These are phyloP conservation scores for Onthophagus sagittarius DNA, from an alignment of 2,888 invertebrate genomes.

Conservation along the genomic window DNA sequence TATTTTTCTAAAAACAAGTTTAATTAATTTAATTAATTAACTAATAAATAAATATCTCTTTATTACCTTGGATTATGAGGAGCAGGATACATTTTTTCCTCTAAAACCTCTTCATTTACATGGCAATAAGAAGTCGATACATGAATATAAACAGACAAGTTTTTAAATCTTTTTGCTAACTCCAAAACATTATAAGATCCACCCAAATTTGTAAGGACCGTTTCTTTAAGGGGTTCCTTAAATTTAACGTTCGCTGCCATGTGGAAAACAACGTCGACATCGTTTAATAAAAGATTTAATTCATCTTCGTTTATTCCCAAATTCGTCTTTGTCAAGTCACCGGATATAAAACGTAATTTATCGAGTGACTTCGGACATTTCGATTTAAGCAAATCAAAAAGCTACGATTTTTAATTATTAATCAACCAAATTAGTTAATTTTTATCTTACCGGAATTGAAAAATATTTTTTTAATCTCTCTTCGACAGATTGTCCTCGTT, in stretches of 20 bases:
- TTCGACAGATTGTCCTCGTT: background rate
- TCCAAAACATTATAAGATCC: constrained; percentile 41
- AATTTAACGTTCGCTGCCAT: constrained; percentile 73
- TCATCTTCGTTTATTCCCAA: constrained; percentile 50
- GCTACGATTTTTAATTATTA: background rate
- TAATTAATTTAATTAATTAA: background rate
- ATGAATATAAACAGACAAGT: constrained; percentile 64
- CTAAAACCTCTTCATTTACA: constrained; percentile 71
- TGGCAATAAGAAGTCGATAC: constrained; percentile 93
- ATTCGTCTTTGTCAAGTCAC: constrained; percentile 50
- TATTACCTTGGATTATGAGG: constrained; percentile 44
- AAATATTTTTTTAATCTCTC: background rate
- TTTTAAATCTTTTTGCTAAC: constrained; percentile 36
- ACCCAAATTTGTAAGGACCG: constrained; percentile 61
- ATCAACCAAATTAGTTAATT: background rate
- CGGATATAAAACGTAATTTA: constrained; percentile 55
- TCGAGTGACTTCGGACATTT: constrained; percentile 19
- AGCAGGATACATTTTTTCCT: constrained; percentile 76
- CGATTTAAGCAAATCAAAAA: background rate
- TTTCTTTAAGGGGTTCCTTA: constrained; percentile 61
- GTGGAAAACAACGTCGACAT: constrained; percentile 64
- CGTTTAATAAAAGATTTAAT: constrained; percentile 48
- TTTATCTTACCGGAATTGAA: background rate
- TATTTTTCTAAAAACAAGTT: constrained; percentile 48
- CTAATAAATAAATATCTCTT: background rate